Conservation (phyloP, 1,140 invertebrate genomes). For the Pygmarrhopalites habei region DNA sequence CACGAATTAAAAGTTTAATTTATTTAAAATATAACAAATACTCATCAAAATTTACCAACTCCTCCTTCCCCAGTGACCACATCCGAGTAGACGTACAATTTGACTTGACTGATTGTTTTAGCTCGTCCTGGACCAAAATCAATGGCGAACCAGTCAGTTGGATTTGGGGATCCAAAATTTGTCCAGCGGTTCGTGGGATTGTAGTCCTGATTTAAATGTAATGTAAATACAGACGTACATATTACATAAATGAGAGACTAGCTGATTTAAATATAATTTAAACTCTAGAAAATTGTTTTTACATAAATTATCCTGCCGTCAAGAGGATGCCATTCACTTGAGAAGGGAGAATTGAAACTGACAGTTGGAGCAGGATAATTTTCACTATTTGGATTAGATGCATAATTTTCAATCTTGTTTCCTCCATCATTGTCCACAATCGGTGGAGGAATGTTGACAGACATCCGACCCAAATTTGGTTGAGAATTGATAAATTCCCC, state of each 20-base stretch:
- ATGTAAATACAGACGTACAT: too few species aligned
- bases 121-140: slow-evolving; percentile 25
- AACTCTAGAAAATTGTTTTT: slow-evolving; percentile 15
- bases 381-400: slow-evolving; percentile 14
- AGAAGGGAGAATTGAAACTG: slow-evolving; percentile 9
- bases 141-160: slow-evolving; percentile 18
- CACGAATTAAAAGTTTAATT: background rate
- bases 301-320: slow-evolving; percentile 26
- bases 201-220: too few species aligned
- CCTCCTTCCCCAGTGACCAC: slow-evolving; percentile 13
- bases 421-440: background rate
- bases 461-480: slow-evolving; percentile 6
- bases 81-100: slow-evolving; percentile 24
- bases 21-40: background rate
- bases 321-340: slow-evolving; percentile 16
- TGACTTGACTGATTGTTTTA: slow-evolving; percentile 21
- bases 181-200: slow-evolving; percentile 23
- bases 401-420: slow-evolving; percentile 29
- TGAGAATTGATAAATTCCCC: background rate
- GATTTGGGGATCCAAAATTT: slow-evolving; percentile 15
- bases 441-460: background rate
- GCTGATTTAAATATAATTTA: too few species aligned
- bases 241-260: too few species aligned
- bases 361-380: slow-evolving; percentile 11
- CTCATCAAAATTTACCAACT: slow-evolving; percentile 23